A percentile compares a stretch with the other conserved stretches of the same genome.
These are phyloP conservation scores for Stenchaetothrips biformis DNA, from an alignment of 2,888 invertebrate genomes.

Conservation along the genomic window DNA sequence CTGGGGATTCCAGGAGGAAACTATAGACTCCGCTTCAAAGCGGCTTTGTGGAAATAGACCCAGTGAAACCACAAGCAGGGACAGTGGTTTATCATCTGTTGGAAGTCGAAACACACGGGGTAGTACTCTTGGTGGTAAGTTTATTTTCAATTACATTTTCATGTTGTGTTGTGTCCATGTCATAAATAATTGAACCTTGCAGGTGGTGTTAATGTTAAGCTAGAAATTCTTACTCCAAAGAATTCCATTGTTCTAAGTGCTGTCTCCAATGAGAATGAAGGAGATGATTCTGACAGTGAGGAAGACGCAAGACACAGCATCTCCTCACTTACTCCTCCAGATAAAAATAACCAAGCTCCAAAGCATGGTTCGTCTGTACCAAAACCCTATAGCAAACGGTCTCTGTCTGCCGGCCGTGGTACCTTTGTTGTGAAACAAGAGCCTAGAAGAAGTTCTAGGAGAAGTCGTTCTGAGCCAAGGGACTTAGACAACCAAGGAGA, in stretches of 20 bases:
- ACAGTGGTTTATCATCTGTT: conserved; percentile 9
- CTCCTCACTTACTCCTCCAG: not conserved
- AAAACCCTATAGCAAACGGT: too few relatives aligned
- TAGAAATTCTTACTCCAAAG: conserved; percentile 1
- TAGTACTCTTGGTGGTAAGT: not conserved
- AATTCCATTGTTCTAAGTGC: not conserved
- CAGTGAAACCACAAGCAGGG: not conserved
- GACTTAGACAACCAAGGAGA: too few relatives aligned
- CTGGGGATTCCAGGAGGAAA: not conserved
- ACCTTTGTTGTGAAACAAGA: not conserved
- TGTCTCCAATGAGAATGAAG: not conserved
- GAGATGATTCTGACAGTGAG: not conserved
- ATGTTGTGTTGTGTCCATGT: not conserved
- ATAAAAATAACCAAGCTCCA: too few relatives aligned
- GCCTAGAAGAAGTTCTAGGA: not conserved
- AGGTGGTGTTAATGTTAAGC: conserved; percentile 7
- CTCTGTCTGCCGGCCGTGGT: not conserved
- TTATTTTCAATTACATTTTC: not conserved
- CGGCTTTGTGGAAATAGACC: not conserved
- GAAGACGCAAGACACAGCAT: not conserved
- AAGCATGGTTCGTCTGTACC: too few relatives aligned
- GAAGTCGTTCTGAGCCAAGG: not conserved
- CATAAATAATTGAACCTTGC: not conserved
- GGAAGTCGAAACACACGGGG: not conserved
- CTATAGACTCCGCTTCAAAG: not conserved